Conservation (phyloP, 2,113 vertebrate species). For the Cyphomyrus plagiostoma region DNA sequence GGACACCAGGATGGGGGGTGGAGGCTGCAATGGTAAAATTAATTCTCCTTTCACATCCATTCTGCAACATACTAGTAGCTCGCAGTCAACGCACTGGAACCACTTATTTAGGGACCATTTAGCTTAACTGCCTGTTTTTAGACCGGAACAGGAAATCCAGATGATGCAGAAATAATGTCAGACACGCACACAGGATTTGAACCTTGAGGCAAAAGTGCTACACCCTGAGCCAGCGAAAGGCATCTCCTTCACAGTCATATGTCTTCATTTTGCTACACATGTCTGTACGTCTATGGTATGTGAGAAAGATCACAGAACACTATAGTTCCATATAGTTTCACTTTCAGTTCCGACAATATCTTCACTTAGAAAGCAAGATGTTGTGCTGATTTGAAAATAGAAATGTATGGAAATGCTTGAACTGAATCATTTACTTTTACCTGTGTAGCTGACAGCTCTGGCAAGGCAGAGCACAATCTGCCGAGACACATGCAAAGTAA, state of each 20-base stretch:
- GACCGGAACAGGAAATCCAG: background rate
- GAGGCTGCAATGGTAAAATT: background rate
- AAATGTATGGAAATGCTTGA: background rate
- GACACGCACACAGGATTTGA: background rate
- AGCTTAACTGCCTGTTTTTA: background rate
- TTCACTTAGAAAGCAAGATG: background rate
- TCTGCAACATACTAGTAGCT: background rate
- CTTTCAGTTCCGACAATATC: background rate
- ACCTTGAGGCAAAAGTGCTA: background rate
- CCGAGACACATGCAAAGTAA: background rate
- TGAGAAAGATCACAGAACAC: background rate
- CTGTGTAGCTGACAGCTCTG: background rate
- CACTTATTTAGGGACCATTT: background rate
- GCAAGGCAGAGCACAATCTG: background rate
- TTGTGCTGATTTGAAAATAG: background rate
- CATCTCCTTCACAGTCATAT: background rate
- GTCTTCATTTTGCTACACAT: background rate
- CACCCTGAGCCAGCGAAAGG: background rate
- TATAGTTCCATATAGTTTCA: background rate
- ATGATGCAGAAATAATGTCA: background rate
- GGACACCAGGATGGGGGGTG: background rate
- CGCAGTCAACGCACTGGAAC: background rate
- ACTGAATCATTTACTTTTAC: background rate
- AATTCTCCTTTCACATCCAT: background rate
- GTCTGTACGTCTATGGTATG: background rate